A percentile compares a stretch with the other conserved stretches of the same genome.
Evolutionary conservation across 2,888 invertebrate genomes (phyloP).

Genomic region (Sympetrum striolatum): DNA sequence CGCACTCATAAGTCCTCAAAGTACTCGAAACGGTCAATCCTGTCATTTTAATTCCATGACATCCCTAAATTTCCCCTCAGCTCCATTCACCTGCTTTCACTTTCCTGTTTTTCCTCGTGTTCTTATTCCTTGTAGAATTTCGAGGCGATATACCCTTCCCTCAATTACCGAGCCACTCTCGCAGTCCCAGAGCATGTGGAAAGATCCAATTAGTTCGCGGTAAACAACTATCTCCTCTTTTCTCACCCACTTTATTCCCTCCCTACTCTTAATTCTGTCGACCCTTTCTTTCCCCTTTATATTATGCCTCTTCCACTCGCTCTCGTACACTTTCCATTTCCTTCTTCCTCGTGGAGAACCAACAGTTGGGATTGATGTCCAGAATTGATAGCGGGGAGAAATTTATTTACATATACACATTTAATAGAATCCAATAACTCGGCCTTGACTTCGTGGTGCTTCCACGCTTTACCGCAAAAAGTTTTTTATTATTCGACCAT

Average conservation of each 20-base stretch:
- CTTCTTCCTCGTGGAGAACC: too few relatives aligned
- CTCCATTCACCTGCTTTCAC: not conserved
- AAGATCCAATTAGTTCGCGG: conserved; percentile 40
- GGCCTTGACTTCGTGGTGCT: too few relatives aligned
- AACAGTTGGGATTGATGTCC: too few relatives aligned
- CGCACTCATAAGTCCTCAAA: too few relatives aligned
- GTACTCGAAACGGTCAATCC: too few relatives aligned
- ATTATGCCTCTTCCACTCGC: not conserved
- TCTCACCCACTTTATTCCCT: not conserved
- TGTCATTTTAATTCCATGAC: not conserved
- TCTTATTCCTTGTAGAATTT: not conserved
- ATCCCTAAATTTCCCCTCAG: not conserved
- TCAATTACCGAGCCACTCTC: not conserved
- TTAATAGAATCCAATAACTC: too few relatives aligned
- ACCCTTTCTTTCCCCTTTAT: not conserved
- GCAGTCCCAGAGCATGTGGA: not conserved
- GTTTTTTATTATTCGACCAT: too few relatives aligned
- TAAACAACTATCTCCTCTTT: conserved; percentile 10
- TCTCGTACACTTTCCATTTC: not conserved
- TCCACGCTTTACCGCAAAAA: too few relatives aligned
- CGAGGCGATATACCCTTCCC: not conserved
- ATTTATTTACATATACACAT: too few relatives aligned
- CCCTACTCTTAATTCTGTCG: not conserved
- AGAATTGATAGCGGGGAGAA: too few relatives aligned
- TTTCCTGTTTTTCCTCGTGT: not conserved